Conservation (phyloP, 2,888 invertebrate species). For the Tenthredo livida region DNA sequence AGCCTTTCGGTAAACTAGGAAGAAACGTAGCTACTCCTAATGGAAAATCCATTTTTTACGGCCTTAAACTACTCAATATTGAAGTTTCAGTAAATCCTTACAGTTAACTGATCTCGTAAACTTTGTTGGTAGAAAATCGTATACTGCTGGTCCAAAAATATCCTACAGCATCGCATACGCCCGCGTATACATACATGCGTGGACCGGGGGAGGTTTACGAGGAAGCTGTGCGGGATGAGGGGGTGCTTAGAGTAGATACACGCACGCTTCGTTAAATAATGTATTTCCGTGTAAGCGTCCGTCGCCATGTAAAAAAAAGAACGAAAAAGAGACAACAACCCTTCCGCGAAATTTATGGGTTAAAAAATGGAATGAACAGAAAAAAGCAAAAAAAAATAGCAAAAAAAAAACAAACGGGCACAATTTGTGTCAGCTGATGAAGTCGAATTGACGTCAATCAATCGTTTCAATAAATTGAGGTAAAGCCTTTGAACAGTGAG, state of each 20-base stretch:
- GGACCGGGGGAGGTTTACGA: background rate
- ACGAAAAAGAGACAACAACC: background rate
- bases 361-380: background rate
- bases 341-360: background rate
- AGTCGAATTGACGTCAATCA: background rate
- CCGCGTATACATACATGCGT: background rate
- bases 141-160: slow-evolving; percentile 19
- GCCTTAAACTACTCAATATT: background rate
- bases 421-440: background rate
- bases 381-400: background rate
- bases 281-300: slow-evolving; percentile 22
- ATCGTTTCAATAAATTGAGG: background rate
- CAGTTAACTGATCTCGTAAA: slow-evolving; percentile 14
- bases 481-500: background rate
- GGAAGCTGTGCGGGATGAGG: background rate
- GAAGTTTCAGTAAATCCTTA: background rate
- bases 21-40: background rate
- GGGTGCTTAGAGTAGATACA: background rate
- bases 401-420: background rate
- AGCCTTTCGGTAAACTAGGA: background rate
- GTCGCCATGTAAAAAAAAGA: background rate
- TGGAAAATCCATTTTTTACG: background rate
- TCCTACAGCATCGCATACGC: slow-evolving; percentile 23
- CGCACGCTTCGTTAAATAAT: slow-evolving; percentile 34
- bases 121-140: slow-evolving; percentile 34